Evolutionary conservation across 2,113 vertebrate genomes (phyloP).

Genomic region (Mirza zaza): DNA sequence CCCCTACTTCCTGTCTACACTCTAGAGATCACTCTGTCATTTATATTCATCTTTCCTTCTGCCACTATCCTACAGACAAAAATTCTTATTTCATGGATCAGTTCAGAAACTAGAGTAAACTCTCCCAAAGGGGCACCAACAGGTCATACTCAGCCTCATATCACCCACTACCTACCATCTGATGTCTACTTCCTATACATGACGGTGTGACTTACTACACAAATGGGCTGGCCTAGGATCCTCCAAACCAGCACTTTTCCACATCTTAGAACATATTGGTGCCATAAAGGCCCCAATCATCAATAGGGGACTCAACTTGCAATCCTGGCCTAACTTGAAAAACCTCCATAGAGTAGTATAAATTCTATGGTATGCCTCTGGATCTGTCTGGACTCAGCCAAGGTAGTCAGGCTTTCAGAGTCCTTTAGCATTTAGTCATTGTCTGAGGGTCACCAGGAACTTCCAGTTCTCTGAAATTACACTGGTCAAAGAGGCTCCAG

Average conservation of each 20-base stretch:
- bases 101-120: neutral
- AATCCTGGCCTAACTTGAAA: neutral
- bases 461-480: neutral
- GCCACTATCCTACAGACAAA: neutral
- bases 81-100: conserved; percentile 23
- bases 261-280: neutral
- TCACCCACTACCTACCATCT: neutral
- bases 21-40: neutral
- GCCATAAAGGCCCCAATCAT: conserved; percentile 27
- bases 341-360: neutral
- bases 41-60: conserved; percentile 21
- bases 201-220: neutral
- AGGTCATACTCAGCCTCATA: neutral
- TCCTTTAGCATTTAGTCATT: neutral
- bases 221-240: neutral
- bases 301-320: neutral
- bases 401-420: neutral
- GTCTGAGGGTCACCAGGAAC: neutral
- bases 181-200: neutral
- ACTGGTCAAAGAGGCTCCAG: neutral
- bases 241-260: neutral
- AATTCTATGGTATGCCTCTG: neutral
- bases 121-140: neutral
- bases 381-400: neutral
- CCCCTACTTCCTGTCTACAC: neutral